Conservation (phyloP, 2,888 invertebrate genomes). For the Euzophera pinguis region DNA sequence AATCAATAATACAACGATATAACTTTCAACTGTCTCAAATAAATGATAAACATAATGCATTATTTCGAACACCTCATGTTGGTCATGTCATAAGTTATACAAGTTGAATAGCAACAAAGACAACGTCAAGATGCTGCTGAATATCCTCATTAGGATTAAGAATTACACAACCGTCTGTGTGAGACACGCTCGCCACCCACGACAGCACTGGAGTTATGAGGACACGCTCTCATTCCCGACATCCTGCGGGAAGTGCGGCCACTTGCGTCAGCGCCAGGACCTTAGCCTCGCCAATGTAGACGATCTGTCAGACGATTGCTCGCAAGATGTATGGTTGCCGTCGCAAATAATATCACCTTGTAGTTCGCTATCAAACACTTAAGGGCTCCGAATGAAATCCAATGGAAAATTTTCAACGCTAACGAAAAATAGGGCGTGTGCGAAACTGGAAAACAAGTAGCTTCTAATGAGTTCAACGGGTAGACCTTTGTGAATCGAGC, state of each 20-base stretch:
- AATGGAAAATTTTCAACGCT: slow-evolving; percentile 20
- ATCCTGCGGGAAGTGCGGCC: slow-evolving; percentile 71
- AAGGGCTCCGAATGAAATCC: slow-evolving; percentile 25
- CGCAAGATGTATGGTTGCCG: slow-evolving; percentile 49
- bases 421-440: slow-evolving; percentile 17
- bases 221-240: slow-evolving; percentile 77
- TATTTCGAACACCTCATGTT: too few relatives aligned
- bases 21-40: too few relatives aligned
- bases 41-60: too few relatives aligned
- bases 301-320: slow-evolving; percentile 61
- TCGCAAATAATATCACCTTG: slow-evolving; percentile 36
- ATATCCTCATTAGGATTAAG: slow-evolving; percentile 64
- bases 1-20: too few relatives aligned
- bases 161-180: slow-evolving; percentile 59
- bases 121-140: slow-evolving; percentile 33
- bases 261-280: slow-evolving; percentile 69
- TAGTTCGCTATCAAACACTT: slow-evolving; percentile 35
- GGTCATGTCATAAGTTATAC: too few relatives aligned
- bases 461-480: slow-evolving; percentile 24
- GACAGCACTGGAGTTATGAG: slow-evolving; percentile 65
- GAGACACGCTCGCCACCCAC: slow-evolving; percentile 54
- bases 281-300: slow-evolving; percentile 62
- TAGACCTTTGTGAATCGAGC: slow-evolving; percentile 28
- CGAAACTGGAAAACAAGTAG: slow-evolving; percentile 25
- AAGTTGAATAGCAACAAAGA: background rate